These are phyloP conservation scores for Pseudomugil tenellus DNA, from an alignment of 2,797 vertebrate genomes.

Conservation along the genomic window DNA sequence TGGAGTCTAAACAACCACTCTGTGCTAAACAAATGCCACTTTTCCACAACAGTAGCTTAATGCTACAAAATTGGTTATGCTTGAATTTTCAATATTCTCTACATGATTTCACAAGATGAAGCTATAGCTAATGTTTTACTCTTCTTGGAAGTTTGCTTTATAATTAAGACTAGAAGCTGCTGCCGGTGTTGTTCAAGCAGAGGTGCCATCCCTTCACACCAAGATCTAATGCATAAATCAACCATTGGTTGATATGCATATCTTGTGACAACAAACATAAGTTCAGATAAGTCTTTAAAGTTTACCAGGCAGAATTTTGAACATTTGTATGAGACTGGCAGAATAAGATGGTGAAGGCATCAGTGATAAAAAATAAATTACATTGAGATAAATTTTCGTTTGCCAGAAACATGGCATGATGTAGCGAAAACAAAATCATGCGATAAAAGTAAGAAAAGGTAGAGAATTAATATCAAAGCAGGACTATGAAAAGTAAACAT, in stretches of 20 bases:
- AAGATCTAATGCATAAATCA: background rate
- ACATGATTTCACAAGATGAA: background rate
- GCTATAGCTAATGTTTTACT: background rate
- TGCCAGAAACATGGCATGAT: background rate
- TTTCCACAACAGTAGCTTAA: conserved; percentile 5
- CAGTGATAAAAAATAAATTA: background rate
- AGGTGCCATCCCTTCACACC: background rate
- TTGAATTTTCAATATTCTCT: conserved; percentile 17
- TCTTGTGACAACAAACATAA: background rate
- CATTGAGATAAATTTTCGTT: background rate
- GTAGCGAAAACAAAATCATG: background rate
- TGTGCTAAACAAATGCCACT: conserved; percentile 21
- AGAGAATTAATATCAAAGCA: background rate
- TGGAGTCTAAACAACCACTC: conserved; percentile 15
- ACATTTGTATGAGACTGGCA: background rate
- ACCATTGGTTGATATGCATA: background rate
- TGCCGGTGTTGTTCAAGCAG: background rate
- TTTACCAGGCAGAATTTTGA: background rate
- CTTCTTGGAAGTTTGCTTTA: background rate
- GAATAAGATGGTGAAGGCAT: background rate
- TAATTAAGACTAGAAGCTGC: background rate
- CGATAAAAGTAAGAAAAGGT: background rate
- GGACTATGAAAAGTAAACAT: background rate
- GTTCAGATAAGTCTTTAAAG: background rate
- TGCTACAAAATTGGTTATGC: conserved; percentile 2